Evolutionary conservation across 1,140 invertebrate species (phyloP).

Genomic region (Drosophila pseudoobscura): DNA sequence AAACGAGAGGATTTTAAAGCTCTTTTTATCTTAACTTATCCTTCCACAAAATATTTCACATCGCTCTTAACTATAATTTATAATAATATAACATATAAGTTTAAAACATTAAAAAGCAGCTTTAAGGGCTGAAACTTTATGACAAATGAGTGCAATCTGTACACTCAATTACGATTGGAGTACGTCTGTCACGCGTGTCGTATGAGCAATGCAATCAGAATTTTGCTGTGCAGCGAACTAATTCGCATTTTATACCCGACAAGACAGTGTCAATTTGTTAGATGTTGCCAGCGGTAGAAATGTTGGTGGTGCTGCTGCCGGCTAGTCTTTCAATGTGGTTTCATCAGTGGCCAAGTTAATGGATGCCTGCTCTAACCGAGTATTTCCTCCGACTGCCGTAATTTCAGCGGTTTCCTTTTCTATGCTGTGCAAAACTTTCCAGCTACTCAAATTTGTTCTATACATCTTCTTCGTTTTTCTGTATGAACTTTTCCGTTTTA

Average conservation of each 20-base stretch:
- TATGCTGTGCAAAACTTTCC: constrained; percentile 56
- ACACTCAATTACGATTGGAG: neutral
- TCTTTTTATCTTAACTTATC: too few relatives aligned
- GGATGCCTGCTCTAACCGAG: constrained; percentile 26
- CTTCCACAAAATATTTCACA: too few relatives aligned
- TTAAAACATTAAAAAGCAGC: neutral
- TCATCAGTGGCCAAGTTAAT: constrained; percentile 73
- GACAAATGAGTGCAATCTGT: neutral
- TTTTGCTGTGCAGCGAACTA: too few relatives aligned
- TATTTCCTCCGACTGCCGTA: constrained; percentile 2
- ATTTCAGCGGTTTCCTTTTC: constrained; percentile 58
- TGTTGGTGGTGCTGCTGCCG: too few relatives aligned
- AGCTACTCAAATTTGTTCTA: constrained; percentile 56
- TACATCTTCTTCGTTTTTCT: constrained; percentile 47
- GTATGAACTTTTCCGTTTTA: neutral
- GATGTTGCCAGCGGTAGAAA: too few relatives aligned
- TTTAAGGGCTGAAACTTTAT: neutral
- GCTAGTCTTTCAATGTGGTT: constrained; percentile 55
- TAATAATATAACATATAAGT: too few relatives aligned
- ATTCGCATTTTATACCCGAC: too few relatives aligned
- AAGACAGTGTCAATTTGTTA: too few relatives aligned
- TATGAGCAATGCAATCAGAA: too few relatives aligned
- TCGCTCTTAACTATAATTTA: too few relatives aligned
- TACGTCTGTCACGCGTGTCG: too few relatives aligned
- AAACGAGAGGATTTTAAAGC: too few relatives aligned